phyloP scores from a whole-genome alignment of 2,797 vertebrate species.

The Limnodromus scolopaceus region DNA sequence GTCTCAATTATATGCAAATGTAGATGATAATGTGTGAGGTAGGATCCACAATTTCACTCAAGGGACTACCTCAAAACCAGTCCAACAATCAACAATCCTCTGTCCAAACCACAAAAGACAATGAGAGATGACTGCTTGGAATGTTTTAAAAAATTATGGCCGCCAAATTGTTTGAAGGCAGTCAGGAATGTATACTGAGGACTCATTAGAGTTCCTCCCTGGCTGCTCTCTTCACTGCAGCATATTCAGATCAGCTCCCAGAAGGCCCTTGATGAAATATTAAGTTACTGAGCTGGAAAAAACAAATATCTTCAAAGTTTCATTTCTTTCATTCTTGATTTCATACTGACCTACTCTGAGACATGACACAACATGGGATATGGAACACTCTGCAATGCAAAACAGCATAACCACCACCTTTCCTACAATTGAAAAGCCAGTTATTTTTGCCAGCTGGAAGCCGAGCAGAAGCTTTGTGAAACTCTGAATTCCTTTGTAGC shows the following conservation, averaged over 20 bases:
- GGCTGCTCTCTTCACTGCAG: conserved; percentile 50
- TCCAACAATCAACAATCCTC: conserved; percentile 55
- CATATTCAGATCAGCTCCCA: conserved; percentile 53
- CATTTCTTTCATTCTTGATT: conserved; percentile 67
- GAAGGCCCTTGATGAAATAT: conserved; percentile 53
- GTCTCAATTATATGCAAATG: conserved; percentile 70
- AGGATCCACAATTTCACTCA: conserved; percentile 51
- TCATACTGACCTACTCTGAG: conserved; percentile 62
- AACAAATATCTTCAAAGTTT: conserved; percentile 68
- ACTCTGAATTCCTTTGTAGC: conserved; percentile 43
- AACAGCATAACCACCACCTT: conserved; percentile 57
- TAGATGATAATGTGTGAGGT: conserved; percentile 63
- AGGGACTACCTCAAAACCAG: conserved; percentile 68
- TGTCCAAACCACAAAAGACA: conserved; percentile 66
- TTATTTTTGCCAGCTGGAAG: conserved; percentile 52
- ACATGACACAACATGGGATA: conserved; percentile 65
- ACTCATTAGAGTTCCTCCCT: conserved; percentile 56
- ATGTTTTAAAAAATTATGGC: conserved; percentile 48
- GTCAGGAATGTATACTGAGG: conserved; percentile 63
- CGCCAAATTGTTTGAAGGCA: conserved; percentile 59
- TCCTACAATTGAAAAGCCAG: conserved; percentile 18
- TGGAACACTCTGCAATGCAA: conserved; percentile 50
- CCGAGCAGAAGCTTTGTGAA: conserved; percentile 34
- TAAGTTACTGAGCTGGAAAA: conserved; percentile 67
- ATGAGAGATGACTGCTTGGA: conserved; percentile 66